Evolutionary conservation across 2,113 vertebrate species (phyloP).

Genomic region (Arenaria interpres): DNA sequence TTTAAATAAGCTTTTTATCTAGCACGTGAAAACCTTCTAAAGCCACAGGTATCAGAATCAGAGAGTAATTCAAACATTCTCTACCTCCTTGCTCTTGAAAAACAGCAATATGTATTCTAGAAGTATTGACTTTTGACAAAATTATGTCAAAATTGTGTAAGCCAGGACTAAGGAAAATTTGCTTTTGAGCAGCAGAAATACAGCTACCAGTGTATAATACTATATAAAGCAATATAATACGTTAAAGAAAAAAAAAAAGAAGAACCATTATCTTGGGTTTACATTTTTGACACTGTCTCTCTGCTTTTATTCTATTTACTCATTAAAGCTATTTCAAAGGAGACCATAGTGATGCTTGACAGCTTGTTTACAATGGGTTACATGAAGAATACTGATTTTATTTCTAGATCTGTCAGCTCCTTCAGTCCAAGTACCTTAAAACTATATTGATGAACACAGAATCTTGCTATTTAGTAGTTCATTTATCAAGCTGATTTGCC

Average conservation of each 20-base stretch:
- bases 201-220: background rate
- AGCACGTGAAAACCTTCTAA: background rate
- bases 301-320: conserved; percentile 32
- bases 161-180: background rate
- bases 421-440: conserved; percentile 26
- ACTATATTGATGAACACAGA: background rate
- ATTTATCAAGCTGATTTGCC: conserved; percentile 3
- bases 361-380: conserved; percentile 35
- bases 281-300: conserved; percentile 1
- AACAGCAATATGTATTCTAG: background rate
- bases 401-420: conserved; percentile 19
- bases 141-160: background rate
- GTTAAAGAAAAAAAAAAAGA: background rate
- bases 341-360: background rate
- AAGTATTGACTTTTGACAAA: background rate
- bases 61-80: background rate
- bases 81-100: conserved; percentile 26
- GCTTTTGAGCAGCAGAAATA: background rate
- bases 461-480: background rate
- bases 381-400: conserved; percentile 18
- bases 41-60: background rate
- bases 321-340: conserved; percentile 39
- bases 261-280: background rate
- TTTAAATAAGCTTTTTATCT: background rate
- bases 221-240: background rate